Evolutionary conservation across 1,140 invertebrate genomes (phyloP).

Genomic region (Leptonema lineaticorne): DNA sequence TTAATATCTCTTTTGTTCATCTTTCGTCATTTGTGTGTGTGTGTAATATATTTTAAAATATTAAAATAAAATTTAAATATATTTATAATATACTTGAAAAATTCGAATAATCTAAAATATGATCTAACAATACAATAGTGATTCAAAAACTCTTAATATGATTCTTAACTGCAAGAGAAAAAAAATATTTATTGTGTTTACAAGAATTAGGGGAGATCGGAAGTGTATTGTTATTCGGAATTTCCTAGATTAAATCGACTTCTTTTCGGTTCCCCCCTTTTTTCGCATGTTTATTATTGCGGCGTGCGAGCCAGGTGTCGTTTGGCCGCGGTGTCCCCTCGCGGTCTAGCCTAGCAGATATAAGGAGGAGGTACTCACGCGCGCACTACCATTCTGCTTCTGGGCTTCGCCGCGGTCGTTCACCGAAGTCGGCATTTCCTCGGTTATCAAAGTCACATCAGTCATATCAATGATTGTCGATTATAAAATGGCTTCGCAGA

Average conservation of each 20-base stretch:
- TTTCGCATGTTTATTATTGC: no score
- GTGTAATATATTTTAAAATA: no score
- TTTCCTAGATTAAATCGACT: conserved; percentile 13
- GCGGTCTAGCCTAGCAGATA: conserved; percentile 28
- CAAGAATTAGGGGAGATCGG: neutral
- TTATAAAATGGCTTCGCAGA: conserved; percentile 26
- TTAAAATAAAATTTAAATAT: no score
- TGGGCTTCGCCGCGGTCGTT: conserved; percentile 29
- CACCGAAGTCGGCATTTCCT: neutral
- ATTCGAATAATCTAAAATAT: no score
- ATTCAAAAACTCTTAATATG: no score
- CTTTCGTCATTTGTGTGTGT: no score
- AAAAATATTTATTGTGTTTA: no score
- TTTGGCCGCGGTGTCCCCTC: conserved; percentile 11
- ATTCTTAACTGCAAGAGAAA: no score
- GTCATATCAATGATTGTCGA: conserved; percentile 19
- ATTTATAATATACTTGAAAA: no score
- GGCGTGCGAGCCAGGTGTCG: neutral
- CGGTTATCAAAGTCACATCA: neutral
- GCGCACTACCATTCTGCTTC: conserved; percentile 27
- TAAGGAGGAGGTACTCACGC: conserved; percentile 20
- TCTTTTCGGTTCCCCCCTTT: neutral
- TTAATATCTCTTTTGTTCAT: no score
- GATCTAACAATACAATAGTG: no score
- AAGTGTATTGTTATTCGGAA: neutral